Evolutionary conservation across 2,797 vertebrate genomes (phyloP), one percentile per base, ranked within the genome.

Genomic region (Acrocephalus scirpaceus): DNA sequence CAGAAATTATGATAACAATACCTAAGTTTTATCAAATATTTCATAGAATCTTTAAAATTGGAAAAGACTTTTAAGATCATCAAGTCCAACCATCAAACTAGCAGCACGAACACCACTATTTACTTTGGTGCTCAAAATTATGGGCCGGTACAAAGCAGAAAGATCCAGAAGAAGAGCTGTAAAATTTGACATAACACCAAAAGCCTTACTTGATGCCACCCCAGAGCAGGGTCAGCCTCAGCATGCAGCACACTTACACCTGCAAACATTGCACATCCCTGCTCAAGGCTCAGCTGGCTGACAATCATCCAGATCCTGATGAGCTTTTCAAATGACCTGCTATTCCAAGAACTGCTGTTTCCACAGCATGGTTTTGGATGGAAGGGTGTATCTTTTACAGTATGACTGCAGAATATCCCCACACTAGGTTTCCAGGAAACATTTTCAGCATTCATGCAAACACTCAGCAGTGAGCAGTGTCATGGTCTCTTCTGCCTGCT

Each of bases 1-100:
- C 57, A 53, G 13, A 79, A 71, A 67, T 53, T n/a, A 51, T 0
- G 0, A 0, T 18, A 27, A 36, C 16, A 79, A 10, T 29, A 54
- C 7, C 15, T 88, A 42, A 15, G 16, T n/a, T 80, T 78, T 61
- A 58, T 69, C 25, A 50, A 42, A 11, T 70, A 57, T 50, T 62
- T 57, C 10, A 62, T 2, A 69, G 26, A 62, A n/a, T 20, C 6
- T 29, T n/a, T 29, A 38, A 44, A 61, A 82, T 6, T 69, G 38
- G 14, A 64, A 57, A 67, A 50, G 16, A 38, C 23, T 16, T 36
- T 29, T 38, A 62, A 50, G 36, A 25, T 57, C 30, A 54, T 61
- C 9, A 56, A 36, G 45, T 36, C 32, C 27, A 62, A n/a, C 22
- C 32, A 48, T 11, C 22, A 69, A 56, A 32, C 22, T 42, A 69